These are phyloP conservation scores for Drepana falcataria DNA, from an alignment of 2,888 invertebrate genomes.

Conservation along the genomic window DNA sequence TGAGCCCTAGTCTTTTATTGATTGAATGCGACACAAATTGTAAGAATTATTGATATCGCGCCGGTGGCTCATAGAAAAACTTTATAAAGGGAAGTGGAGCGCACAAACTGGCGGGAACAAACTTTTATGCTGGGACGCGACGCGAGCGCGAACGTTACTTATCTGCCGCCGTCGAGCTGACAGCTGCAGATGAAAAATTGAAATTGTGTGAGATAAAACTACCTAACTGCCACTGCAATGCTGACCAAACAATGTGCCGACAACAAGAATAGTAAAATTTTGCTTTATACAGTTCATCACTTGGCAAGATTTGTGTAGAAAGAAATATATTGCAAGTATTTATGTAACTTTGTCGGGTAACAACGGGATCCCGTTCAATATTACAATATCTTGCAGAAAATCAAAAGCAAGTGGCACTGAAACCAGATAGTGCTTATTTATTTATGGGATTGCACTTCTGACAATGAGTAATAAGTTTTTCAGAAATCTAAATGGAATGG, in stretches of 20 bases:
- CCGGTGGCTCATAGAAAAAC: constrained; percentile 66
- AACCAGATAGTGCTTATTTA: no score
- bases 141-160: constrained; percentile 70
- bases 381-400: no score
- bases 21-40: constrained; percentile 54
- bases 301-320: not conserved
- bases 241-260: constrained; percentile 63
- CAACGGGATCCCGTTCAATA: no score
- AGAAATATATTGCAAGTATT: not conserved
- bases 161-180: constrained; percentile 72
- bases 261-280: constrained; percentile 32
- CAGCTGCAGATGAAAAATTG: constrained; percentile 79
- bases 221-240: constrained; percentile 66
- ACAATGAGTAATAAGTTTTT: no score
- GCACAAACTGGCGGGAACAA: constrained; percentile 72
- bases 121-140: constrained; percentile 66
- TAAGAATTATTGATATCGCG: constrained; percentile 72
- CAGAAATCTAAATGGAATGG: no score
- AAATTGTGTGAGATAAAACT: constrained; percentile 79
- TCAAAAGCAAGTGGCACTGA: no score
- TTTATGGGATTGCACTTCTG: no score
- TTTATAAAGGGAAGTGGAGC: constrained; percentile 74
- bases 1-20: constrained; percentile 27
- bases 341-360: no score
- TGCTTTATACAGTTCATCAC: constrained; percentile 11